A percentile compares a stretch with the other conserved stretches of the same genome.
Evolutionary conservation across 2,797 vertebrate species (phyloP).

Genomic region (Podargus strigoides): DNA sequence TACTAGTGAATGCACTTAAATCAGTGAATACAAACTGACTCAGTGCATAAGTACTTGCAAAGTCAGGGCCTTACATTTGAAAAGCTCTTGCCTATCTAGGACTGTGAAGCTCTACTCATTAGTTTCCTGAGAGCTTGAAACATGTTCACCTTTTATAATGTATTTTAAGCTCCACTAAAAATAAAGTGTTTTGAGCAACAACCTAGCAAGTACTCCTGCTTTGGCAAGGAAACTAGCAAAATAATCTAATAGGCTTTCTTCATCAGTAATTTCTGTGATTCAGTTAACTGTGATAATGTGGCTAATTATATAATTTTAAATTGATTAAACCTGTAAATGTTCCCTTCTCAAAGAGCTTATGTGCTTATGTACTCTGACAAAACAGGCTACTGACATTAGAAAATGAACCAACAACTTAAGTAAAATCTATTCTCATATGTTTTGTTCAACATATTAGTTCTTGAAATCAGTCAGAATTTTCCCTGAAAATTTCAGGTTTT

Average conservation of each 20-base stretch:
- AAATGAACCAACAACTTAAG: neutral
- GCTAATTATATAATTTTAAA: conserved; percentile 36
- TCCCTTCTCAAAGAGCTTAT: neutral
- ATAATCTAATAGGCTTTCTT: neutral
- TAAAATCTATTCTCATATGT: neutral
- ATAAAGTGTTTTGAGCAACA: neutral
- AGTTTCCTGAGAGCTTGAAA: neutral
- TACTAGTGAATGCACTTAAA: neutral
- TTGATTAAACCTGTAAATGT: conserved; percentile 41
- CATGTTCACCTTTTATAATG: neutral
- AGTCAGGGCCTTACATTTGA: neutral
- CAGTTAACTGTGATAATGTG: conserved; percentile 23
- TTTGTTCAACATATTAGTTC: neutral
- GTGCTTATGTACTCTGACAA: neutral
- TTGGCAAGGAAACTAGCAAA: neutral
- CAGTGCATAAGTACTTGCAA: neutral
- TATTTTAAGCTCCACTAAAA: conserved; percentile 4
- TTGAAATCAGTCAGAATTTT: neutral
- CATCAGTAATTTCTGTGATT: conserved; percentile 20
- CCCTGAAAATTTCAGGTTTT: neutral
- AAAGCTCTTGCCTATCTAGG: neutral
- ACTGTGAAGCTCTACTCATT: neutral
- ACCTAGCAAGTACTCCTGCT: neutral
- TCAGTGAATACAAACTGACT: neutral
- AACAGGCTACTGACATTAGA: neutral